A percentile compares a stretch with the other conserved stretches of the same genome.
These are phyloP conservation scores for Allophyes oxyacanthae DNA, from an alignment of 2,888 invertebrate species.

Conservation along the genomic window DNA sequence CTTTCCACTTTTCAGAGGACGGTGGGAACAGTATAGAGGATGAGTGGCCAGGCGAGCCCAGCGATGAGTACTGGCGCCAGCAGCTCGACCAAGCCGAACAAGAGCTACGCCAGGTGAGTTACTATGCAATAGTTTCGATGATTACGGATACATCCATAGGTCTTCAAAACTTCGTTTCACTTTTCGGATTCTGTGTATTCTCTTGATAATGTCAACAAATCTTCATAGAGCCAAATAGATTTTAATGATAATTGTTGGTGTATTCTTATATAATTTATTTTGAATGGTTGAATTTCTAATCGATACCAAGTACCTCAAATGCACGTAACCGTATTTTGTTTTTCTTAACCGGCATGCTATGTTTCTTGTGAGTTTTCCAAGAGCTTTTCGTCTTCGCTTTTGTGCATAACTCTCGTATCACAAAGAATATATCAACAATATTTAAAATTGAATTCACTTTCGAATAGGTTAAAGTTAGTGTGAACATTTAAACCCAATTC, in stretches of 20 bases:
- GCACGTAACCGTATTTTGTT: conserved; percentile 30
- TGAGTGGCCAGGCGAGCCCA: conserved; percentile 89
- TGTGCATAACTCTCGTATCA: conserved; percentile 6
- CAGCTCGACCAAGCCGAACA: conserved; percentile 86
- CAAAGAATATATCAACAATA: conserved; percentile 53
- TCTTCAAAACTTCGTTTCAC: not conserved
- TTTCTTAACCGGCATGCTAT: conserved; percentile 35
- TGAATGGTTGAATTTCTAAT: conserved; percentile 14
- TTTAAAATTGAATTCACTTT: not conserved
- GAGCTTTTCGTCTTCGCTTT: conserved; percentile 23
- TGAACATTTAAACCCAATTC: conserved; percentile 1
- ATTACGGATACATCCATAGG: not conserved
- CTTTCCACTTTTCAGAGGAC: conserved; percentile 70
- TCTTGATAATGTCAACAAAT: too few species aligned
- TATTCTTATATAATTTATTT: conserved; percentile 35
- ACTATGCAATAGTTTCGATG: not conserved
- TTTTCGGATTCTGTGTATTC: too few species aligned
- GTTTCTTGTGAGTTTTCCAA: conserved; percentile 3
- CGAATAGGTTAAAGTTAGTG: not conserved
- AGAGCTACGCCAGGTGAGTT: conserved; percentile 81
- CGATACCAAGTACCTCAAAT: not conserved
- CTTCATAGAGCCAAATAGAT: too few species aligned
- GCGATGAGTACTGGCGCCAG: conserved; percentile 86
- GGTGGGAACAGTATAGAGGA: conserved; percentile 83
- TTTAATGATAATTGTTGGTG: conserved; percentile 45